Evolutionary conservation across 2,888 invertebrate species (phyloP).

Genomic region (Drosophila affinis): DNA sequence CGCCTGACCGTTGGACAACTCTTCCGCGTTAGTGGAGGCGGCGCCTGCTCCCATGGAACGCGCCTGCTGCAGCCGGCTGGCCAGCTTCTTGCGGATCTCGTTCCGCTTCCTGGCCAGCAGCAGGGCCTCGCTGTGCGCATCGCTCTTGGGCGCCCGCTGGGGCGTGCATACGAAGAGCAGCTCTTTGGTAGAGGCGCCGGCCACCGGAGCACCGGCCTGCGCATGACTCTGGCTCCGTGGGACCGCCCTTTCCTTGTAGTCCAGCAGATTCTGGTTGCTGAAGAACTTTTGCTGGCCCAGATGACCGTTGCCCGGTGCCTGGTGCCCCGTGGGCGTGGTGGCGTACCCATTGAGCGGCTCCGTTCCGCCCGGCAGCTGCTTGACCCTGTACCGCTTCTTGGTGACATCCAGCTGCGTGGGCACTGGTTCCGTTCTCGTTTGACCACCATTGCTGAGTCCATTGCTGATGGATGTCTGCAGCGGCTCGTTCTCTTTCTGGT

Average conservation of each 20-base stretch:
- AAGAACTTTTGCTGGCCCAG: conserved; percentile 82
- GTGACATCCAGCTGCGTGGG: conserved; percentile 68
- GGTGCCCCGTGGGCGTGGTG: conserved; percentile 81
- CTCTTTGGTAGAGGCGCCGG: conserved; percentile 80
- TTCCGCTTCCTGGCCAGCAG: conserved; percentile 78
- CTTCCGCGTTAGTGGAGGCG: not conserved
- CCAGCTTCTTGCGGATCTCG: conserved; percentile 79
- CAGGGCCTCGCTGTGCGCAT: conserved; percentile 71
- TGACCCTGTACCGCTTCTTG: conserved; percentile 77
- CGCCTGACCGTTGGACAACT: conserved; percentile 14
- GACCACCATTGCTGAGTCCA: not conserved
- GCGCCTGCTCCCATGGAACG: conserved; percentile 36
- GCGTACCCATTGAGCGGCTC: conserved; percentile 81
- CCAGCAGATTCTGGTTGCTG: conserved; percentile 82
- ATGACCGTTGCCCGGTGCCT: conserved; percentile 73
- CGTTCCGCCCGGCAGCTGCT: conserved; percentile 58
- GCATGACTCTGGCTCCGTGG: conserved; percentile 11
- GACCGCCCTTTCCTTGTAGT: conserved; percentile 71
- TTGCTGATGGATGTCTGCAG: conserved; percentile 9
- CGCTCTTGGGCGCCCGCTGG: conserved; percentile 78
- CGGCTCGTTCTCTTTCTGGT: conserved; percentile 28
- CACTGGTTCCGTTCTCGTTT: conserved; percentile 52
- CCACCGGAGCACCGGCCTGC: conserved; percentile 47
- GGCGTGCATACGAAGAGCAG: conserved; percentile 83
- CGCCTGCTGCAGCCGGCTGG: conserved; percentile 57